phyloP scores from a whole-genome alignment of 92 coral and sea anemone species.

The Heliopora coerulea region DNA sequence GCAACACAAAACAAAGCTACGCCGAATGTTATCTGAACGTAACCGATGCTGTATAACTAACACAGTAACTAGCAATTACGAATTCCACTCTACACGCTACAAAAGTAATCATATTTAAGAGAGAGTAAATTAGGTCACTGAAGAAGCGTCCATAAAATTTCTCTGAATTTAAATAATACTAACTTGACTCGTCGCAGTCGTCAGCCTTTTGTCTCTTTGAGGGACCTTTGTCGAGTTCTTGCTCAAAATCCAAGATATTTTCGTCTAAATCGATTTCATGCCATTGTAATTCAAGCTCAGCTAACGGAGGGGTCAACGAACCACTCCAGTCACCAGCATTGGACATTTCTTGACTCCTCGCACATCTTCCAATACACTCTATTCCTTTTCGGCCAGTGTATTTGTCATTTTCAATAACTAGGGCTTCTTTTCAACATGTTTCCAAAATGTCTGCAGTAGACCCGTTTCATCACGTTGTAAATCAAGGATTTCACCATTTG shows the following conservation, averaged over 20 bases:
- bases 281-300: slow-evolving; percentile 3
- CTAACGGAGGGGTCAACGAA: slow-evolving; percentile 10
- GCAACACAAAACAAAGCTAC: too few relatives aligned
- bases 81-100: too few relatives aligned
- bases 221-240: not conserved
- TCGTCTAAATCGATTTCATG: slow-evolving; percentile 9
- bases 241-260: not conserved
- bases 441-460: too few relatives aligned
- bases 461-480: too few relatives aligned
- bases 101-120: too few relatives aligned
- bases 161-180: not conserved
- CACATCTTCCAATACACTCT: not conserved
- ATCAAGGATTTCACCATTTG: too few relatives aligned
- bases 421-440: not conserved
- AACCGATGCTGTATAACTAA: too few relatives aligned
- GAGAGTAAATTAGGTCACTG: too few relatives aligned
- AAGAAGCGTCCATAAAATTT: not conserved
- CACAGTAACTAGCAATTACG: too few relatives aligned
- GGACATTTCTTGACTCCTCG: not conserved
- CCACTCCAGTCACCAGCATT: slow-evolving; percentile 5
- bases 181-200: not conserved
- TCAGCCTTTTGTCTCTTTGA: slow-evolving; percentile 17
- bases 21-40: too few relatives aligned
- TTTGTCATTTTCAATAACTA: not conserved
- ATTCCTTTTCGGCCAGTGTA: too few relatives aligned